phyloP scores from a whole-genome alignment of 1,140 invertebrate genomes.

The Scylla paramamosain region DNA sequence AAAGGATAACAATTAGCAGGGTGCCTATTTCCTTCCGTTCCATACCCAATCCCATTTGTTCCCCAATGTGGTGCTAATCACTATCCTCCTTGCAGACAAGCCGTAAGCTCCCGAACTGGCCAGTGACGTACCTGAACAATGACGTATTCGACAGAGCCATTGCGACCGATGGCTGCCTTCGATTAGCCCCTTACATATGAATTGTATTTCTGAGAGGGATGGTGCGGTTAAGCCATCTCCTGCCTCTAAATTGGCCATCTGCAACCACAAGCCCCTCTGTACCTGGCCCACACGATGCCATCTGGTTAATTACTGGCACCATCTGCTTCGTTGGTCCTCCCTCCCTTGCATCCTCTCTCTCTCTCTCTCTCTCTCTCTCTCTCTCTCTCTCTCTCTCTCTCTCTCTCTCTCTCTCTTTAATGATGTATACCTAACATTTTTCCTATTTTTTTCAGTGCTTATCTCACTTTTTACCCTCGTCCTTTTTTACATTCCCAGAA shows the following conservation, averaged over 20 bases:
- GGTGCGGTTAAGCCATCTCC: neutral
- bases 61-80: neutral
- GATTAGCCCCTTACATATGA: neutral
- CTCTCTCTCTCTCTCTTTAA: neutral
- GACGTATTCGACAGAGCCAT: neutral
- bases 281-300: slow-evolving; percentile 8
- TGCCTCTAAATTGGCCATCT: slow-evolving; percentile 3
- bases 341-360: neutral
- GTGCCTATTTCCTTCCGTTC: too few species aligned
- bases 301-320: slow-evolving; percentile 21
- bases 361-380: too few species aligned
- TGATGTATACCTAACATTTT: neutral
- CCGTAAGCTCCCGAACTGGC: neutral
- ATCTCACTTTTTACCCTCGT: too few species aligned
- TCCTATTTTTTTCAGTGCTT: too few species aligned
- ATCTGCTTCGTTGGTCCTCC: slow-evolving; percentile 1
- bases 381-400: too few species aligned
- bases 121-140: neutral
- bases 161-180: neutral
- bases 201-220: slow-evolving; percentile 13
- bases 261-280: slow-evolving; percentile 8
- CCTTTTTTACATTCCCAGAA: too few species aligned
- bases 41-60: too few species aligned
- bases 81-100: neutral
- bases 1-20: too few species aligned